Conservation (phyloP, 2,113 vertebrate genomes). For the Macaca mulatta region DNA sequence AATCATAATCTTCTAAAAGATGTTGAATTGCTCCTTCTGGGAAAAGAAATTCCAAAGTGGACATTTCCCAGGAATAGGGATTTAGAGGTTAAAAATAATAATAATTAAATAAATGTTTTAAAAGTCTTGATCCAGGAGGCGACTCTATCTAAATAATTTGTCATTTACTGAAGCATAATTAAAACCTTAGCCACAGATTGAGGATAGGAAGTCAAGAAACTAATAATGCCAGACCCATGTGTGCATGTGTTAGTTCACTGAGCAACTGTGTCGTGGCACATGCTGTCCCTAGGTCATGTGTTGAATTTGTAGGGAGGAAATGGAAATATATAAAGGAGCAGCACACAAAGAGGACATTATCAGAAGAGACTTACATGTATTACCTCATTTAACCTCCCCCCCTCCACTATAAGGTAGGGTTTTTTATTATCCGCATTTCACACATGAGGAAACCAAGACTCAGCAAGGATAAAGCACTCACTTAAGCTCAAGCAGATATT, state of each 20-base stretch:
- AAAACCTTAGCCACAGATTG: neutral
- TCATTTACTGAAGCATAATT: neutral
- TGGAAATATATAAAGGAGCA: neutral
- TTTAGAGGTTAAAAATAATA: neutral
- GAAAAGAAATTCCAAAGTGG: slow-evolving; percentile 34
- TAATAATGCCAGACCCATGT: neutral
- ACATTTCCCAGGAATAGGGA: neutral
- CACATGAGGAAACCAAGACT: neutral
- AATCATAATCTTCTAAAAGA: slow-evolving; percentile 2
- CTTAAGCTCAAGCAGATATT: neutral
- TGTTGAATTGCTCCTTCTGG: neutral
- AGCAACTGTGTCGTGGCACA: neutral
- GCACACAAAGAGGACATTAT: neutral
- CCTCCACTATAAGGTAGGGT: no score
- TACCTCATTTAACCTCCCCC: neutral
- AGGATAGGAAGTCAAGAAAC: neutral
- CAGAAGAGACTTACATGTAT: neutral
- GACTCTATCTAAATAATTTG: neutral
- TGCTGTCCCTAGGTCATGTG: neutral
- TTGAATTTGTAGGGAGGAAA: neutral
- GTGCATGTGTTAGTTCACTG: neutral
- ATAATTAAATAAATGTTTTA: neutral
- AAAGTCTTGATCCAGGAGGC: neutral
- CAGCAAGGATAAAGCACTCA: neutral
- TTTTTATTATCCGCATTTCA: neutral